Evolutionary conservation across 2,888 invertebrate species (phyloP).

Genomic region (Melieria crassipennis): DNA sequence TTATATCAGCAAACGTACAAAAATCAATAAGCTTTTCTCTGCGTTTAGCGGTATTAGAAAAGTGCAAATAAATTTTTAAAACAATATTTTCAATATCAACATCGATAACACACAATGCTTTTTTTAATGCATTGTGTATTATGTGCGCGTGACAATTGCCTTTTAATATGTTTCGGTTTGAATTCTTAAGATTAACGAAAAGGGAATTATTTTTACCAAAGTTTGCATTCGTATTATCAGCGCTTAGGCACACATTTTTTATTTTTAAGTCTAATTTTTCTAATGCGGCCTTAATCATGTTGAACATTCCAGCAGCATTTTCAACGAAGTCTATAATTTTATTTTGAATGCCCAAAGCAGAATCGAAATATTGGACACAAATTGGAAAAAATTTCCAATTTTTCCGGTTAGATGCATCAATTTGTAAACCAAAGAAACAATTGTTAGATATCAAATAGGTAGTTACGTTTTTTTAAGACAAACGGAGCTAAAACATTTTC

Average conservation of each 20-base stretch:
- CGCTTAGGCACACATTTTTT: too few relatives aligned
- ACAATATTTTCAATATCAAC: constrained; percentile 12
- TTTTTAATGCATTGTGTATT: neutral
- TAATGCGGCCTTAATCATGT: too few relatives aligned
- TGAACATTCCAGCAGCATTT: too few relatives aligned
- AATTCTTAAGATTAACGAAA: too few relatives aligned
- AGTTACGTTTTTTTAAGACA: neutral
- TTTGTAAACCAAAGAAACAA: neutral
- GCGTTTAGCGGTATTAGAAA: constrained; percentile 4
- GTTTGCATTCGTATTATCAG: too few relatives aligned
- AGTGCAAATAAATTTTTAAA: constrained; percentile 14
- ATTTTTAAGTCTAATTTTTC: too few relatives aligned
- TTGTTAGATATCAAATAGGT: neutral
- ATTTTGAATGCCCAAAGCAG: too few relatives aligned
- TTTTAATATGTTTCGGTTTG: too few relatives aligned
- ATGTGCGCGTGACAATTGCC: too few relatives aligned
- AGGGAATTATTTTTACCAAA: too few relatives aligned
- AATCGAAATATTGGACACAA: neutral
- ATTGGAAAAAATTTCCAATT: too few relatives aligned
- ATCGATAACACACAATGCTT: neutral
- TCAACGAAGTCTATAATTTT: too few relatives aligned
- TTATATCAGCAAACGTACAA: constrained; percentile 6
- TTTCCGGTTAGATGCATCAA: neutral
- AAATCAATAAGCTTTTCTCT: constrained; percentile 10
- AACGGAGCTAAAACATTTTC: neutral